Evolutionary conservation across 2,888 invertebrate species (phyloP).

Genomic region (Ormia ochracea): DNA sequence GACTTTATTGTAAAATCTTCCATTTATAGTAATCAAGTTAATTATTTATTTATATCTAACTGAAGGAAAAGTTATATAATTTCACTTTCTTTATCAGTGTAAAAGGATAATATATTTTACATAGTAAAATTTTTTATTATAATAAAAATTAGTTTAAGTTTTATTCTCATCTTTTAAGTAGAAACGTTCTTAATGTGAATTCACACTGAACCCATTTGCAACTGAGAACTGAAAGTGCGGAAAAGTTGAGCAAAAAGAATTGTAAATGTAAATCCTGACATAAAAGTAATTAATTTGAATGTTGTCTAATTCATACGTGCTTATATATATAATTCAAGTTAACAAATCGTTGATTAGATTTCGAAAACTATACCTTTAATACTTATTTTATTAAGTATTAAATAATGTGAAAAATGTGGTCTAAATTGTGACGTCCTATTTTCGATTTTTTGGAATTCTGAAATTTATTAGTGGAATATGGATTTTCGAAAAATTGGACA

Average conservation of each 20-base stretch:
- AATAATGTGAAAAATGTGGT: no score
- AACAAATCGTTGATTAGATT: not conserved
- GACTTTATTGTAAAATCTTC: constrained; percentile 53
- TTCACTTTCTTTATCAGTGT: constrained; percentile 9
- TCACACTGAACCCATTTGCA: not conserved
- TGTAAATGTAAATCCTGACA: not conserved
- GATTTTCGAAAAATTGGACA: no score
- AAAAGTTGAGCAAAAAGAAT: not conserved
- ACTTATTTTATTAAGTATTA: no score
- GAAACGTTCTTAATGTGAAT: not conserved
- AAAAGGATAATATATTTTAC: constrained; percentile 35
- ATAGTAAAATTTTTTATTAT: constrained; percentile 23
- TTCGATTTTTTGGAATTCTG: no score
- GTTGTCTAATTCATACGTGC: not conserved
- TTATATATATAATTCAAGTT: not conserved
- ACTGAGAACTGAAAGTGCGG: not conserved
- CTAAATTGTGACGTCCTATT: no score
- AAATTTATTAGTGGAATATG: no score
- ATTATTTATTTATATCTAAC: constrained; percentile 60
- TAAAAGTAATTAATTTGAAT: not conserved
- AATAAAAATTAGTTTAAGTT: constrained; percentile 19
- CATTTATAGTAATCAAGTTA: constrained; percentile 64
- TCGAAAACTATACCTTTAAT: no score
- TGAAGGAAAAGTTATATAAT: not conserved
- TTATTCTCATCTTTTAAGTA: not conserved